These are phyloP conservation scores for Poecilia picta DNA, from an alignment of 2,797 vertebrate species.

Conservation along the genomic window DNA sequence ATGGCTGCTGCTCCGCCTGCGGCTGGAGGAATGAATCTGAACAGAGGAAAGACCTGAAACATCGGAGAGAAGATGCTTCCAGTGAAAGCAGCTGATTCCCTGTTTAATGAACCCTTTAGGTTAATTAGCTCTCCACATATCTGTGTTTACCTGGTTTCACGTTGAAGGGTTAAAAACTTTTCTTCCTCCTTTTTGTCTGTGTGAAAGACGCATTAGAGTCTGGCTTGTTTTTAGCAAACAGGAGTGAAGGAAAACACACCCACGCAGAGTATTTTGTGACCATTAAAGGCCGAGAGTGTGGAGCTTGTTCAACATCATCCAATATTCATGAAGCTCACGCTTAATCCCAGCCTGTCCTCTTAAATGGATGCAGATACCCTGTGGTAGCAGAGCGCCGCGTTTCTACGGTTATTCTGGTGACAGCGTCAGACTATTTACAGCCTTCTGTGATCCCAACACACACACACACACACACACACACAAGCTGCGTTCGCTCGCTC, in stretches of 20 bases:
- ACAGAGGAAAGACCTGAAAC: conserved; percentile 51
- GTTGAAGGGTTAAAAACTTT: conserved; percentile 21
- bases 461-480: conserved; percentile 18
- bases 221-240: conserved; percentile 30
- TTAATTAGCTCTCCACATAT: conserved; percentile 46
- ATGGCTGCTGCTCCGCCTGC: conserved; percentile 46
- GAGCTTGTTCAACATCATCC: conserved; percentile 66
- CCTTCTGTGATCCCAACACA: conserved; percentile 53
- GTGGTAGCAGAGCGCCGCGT: conserved; percentile 53
- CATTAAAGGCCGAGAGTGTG: conserved; percentile 33
- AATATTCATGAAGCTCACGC: conserved; percentile 69
- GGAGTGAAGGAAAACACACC: conserved; percentile 25
- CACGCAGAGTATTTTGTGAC: conserved; percentile 30
- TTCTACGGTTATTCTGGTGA: conserved; percentile 64
- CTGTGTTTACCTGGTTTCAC: conserved; percentile 45
- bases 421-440: conserved; percentile 70
- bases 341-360: conserved; percentile 64
- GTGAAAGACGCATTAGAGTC: conserved; percentile 15
- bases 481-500: conserved; percentile 24
- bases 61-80: conserved; percentile 43
- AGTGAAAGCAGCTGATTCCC: conserved; percentile 37
- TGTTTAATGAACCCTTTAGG: conserved; percentile 39
- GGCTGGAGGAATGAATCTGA: conserved; percentile 45
- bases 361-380: conserved; percentile 60
- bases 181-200: background rate